These are phyloP conservation scores for Prunella strophiata DNA, from an alignment of 2,797 vertebrate genomes.

Conservation along the genomic window DNA sequence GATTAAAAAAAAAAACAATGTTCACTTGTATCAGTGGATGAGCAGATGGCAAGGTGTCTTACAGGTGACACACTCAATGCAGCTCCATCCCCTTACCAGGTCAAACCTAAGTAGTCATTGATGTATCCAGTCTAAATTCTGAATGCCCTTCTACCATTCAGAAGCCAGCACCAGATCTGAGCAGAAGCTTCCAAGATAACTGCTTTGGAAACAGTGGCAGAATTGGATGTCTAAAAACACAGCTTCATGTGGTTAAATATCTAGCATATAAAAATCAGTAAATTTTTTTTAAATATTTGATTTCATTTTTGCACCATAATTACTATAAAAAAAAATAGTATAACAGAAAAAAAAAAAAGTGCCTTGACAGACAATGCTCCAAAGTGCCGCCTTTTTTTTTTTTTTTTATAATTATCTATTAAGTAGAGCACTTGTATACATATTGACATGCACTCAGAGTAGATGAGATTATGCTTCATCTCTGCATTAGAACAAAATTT, in stretches of 20 bases:
- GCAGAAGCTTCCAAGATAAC: not conserved
- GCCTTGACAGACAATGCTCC: not conserved
- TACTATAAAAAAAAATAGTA: not conserved
- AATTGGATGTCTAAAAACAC: not conserved
- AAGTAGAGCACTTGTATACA: not conserved
- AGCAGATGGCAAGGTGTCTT: not conserved
- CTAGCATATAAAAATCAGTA: not conserved
- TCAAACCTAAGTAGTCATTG: not conserved
- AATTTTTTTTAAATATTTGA: not conserved
- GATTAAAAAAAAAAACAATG: not conserved
- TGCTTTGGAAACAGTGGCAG: not conserved
- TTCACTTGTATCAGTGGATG: rapidly evolving
- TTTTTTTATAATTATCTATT: not conserved
- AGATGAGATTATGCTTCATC: not conserved
- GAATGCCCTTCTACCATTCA: not conserved
- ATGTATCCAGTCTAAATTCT: not conserved
- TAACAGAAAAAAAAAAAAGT: too few species aligned
- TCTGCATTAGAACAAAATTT: not conserved
- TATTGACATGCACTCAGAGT: rapidly evolving
- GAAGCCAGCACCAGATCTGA: not conserved
- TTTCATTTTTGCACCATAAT: not conserved
- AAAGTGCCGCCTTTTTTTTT: not conserved
- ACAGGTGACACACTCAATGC: rapidly evolving
- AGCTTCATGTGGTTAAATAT: not conserved
- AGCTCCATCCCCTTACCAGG: not conserved